A percentile compares a stretch with the other conserved stretches of the same genome.
Conservation (phyloP, 2,113 vertebrate species). For the Sinocyclocheilus grahami region DNA sequence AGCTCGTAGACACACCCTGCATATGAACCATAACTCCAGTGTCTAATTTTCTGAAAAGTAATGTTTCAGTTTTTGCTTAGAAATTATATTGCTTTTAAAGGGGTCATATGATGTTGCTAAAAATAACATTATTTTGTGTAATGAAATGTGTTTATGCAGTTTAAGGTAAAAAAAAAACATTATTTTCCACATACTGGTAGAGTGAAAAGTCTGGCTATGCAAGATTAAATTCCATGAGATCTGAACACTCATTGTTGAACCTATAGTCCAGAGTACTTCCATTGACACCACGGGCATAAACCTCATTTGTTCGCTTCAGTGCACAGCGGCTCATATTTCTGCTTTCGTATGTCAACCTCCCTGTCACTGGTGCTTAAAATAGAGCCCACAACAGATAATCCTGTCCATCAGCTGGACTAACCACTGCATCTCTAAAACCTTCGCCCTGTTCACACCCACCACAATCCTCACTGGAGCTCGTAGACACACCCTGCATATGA, state of each 20-base stretch:
- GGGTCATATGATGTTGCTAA: too few relatives aligned
- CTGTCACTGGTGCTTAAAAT: constrained; percentile 42
- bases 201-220: neutral
- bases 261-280: neutral
- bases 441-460: constrained; percentile 1
- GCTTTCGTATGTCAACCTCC: neutral
- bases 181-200: too few relatives aligned
- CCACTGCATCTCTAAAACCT: constrained; percentile 14
- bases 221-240: neutral
- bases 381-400: constrained; percentile 36
- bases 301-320: neutral
- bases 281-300: neutral
- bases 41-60: neutral
- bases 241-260: neutral
- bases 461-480: neutral
- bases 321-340: constrained; percentile 7
- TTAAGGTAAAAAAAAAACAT: too few relatives aligned
- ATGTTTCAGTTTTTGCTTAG: neutral
- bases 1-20: constrained; percentile 27
- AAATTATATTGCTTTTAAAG: neutral
- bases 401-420: constrained; percentile 13
- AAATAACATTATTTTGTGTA: too few relatives aligned
- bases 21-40: neutral
- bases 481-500: constrained; percentile 32
- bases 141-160: too few relatives aligned